Evolutionary conservation across 2,113 vertebrate genomes (phyloP).

Genomic region (Phycodurus eques): DNA sequence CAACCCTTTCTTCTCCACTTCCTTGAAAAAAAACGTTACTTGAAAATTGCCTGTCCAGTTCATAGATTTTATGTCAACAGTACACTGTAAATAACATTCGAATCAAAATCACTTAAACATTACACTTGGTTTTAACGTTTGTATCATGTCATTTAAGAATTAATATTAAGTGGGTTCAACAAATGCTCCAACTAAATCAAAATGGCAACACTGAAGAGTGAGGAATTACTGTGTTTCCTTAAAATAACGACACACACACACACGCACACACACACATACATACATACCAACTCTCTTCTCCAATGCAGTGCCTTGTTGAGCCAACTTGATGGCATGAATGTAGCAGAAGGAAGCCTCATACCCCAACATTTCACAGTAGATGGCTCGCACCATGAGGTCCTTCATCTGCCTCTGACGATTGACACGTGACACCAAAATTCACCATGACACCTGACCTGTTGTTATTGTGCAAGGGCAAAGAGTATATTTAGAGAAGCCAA

Average conservation of each 20-base stretch:
- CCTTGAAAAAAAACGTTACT: too few relatives aligned
- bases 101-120: not conserved
- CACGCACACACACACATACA: not conserved
- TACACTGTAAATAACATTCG: too few relatives aligned
- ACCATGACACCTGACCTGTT: not conserved
- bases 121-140: too few relatives aligned
- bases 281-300: conserved; percentile 96
- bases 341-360: conserved; percentile 94
- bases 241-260: not conserved
- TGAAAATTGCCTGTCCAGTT: too few relatives aligned
- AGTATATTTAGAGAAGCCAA: conserved; percentile 46
- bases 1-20: too few relatives aligned
- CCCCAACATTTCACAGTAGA: conserved; percentile 98
- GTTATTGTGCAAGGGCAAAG: not conserved
- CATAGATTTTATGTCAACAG: too few relatives aligned
- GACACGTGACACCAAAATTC: conserved; percentile 8
- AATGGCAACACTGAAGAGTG: not conserved
- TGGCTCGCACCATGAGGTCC: conserved; percentile 93
- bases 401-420: conserved; percentile 87
- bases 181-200: too few relatives aligned
- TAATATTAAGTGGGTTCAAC: not conserved
- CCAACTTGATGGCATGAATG: conserved; percentile 96
- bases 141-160: too few relatives aligned
- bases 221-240: not conserved
- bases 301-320: conserved; percentile 90